These are phyloP conservation scores for Podarcis muralis DNA, from an alignment of 2,113 vertebrate genomes.

Conservation along the genomic window DNA sequence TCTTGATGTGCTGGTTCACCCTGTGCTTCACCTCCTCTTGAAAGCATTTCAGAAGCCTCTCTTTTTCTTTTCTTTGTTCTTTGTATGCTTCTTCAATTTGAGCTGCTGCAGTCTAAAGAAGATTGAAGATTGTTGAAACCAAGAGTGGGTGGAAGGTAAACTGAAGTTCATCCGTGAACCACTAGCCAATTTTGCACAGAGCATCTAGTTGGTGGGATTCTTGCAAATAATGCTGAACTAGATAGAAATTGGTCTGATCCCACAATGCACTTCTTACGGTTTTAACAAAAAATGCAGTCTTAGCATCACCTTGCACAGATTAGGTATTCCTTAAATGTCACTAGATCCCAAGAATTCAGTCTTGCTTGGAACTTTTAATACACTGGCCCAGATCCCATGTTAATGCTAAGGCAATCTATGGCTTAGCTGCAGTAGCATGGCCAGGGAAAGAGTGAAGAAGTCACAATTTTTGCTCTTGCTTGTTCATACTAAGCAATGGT, in stretches of 20 bases:
- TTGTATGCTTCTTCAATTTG: constrained; percentile 81
- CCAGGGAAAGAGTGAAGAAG: too few species aligned
- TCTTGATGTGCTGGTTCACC: constrained; percentile 79
- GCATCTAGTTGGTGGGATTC: neutral
- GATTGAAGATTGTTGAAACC: neutral
- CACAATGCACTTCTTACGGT: neutral
- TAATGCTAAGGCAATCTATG: too few species aligned
- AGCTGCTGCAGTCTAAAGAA: constrained; percentile 74
- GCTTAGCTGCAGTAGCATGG: too few species aligned
- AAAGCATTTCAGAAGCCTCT: constrained; percentile 81
- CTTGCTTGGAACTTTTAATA: neutral
- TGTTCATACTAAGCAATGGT: too few species aligned
- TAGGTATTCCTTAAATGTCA: neutral
- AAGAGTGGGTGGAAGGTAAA: neutral
- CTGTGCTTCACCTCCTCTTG: constrained; percentile 85
- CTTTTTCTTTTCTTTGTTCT: constrained; percentile 73
- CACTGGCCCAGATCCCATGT: too few species aligned
- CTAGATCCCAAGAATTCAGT: neutral
- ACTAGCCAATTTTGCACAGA: neutral
- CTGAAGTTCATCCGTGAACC: neutral
- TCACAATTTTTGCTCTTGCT: too few species aligned
- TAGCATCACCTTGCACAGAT: neutral
- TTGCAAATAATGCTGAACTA: neutral
- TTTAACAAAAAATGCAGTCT: neutral
- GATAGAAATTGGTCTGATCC: neutral